Base-by-base conservation (phyloP, 2,113 vertebrate genomes). In the Sinocyclocheilus grahami region DNA sequence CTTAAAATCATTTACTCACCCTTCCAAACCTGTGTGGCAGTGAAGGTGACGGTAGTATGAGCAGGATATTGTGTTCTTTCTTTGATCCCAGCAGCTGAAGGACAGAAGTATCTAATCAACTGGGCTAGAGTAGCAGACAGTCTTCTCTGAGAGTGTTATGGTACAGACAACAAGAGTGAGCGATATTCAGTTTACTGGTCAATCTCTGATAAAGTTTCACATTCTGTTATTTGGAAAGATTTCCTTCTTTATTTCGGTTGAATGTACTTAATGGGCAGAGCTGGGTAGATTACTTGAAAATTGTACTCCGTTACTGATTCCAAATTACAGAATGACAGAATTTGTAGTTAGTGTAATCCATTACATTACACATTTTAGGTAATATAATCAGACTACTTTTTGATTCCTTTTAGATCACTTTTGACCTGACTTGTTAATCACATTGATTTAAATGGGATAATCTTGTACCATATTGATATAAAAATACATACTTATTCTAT, bases 61-160 rank as follows among this genome's bases (percentile, higher is more conserved):
- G 71, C 16, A 51, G 30, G 20, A 12, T 67, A 18, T 27, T 39
- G 5, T 58, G 78, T 33, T 86, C 13, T 60, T 62, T 16, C 22
- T 60, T 74, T 62, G 76, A 51, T 78, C 76, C n/a, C 37, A 55
- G 42, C 83, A 48, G 74, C 84, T 55, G 27, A 85, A 78, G 84
- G 84, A 78, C 75, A n/a, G 72, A 10, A 65, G 4, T 48, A 33
- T 55, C 75, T 78, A 65, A 85, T 78, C 60, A 78, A 30, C 42
- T 3, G 13, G n/a, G 18, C n/a, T 30, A 51, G 46, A 63, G 33
- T 51, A 55, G 27, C 46, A 55, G 51, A 22, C 48, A 33, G 20
- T 48, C 74, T 51, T 48, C n/a, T 76, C 74, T 24, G n/a, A 27
- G 42, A 51, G 1, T 55, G 76, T 78, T 55, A 53, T 78, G 16